These are phyloP conservation scores for Cnemophilus loriae DNA, from an alignment of 2,113 vertebrate genomes.

Conservation along the genomic window DNA sequence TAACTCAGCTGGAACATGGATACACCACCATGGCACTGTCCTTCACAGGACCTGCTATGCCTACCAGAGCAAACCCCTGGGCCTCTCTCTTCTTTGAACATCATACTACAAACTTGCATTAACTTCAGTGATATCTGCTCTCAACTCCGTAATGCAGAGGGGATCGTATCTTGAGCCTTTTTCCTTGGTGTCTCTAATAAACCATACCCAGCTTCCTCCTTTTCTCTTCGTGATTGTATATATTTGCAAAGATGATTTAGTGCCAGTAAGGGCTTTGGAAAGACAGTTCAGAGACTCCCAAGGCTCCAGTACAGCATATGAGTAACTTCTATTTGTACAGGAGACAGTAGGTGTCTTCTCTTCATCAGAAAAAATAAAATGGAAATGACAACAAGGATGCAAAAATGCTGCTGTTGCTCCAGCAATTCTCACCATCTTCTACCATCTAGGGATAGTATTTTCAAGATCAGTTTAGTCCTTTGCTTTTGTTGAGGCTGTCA, in stretches of 20 bases:
- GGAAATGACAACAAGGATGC: not conserved
- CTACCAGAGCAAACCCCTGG: not conserved
- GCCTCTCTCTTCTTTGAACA: not conserved
- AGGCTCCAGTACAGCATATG: not conserved
- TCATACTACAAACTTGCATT: accelerated
- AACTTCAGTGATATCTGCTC: not conserved
- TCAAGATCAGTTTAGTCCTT: not conserved
- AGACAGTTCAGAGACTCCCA: not conserved
- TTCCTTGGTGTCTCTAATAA: not conserved
- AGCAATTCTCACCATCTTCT: not conserved
- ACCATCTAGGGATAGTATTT: not conserved
- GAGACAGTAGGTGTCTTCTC: not conserved
- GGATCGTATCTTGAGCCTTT: not conserved
- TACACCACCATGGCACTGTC: too few species aligned
- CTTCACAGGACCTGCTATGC: not conserved
- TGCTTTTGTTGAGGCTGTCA: not conserved
- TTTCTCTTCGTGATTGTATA: not conserved
- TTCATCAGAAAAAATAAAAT: not conserved
- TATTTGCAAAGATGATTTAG: not conserved
- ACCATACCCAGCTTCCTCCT: not conserved
- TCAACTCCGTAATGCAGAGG: not conserved
- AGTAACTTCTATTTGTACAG: not conserved
- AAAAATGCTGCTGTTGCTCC: not conserved
- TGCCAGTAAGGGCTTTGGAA: not conserved
- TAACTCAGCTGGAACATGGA: not conserved